Percentiles rank a stretch among this genome's conserved stretches.
Evolutionary conservation across 2,888 invertebrate genomes (phyloP).

Genomic region (Xestia sexstrigata): DNA sequence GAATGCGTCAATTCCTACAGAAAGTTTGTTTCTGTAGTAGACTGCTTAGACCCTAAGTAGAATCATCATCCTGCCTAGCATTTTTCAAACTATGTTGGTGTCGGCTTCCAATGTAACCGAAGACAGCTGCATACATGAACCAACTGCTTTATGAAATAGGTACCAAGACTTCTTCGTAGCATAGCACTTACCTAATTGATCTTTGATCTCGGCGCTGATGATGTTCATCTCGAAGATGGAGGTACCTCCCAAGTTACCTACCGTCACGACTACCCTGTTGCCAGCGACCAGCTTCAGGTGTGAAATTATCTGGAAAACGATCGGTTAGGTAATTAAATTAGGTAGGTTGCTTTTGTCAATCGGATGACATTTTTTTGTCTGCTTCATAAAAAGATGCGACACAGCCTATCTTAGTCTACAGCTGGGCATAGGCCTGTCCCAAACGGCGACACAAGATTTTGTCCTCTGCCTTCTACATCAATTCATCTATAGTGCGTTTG

Average conservation of each 20-base stretch:
- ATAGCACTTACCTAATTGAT: constrained; percentile 91
- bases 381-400: not conserved
- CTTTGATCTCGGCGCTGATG: constrained; percentile 92
- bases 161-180: not conserved
- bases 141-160: not conserved
- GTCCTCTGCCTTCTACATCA: not conserved
- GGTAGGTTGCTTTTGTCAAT: not conserved
- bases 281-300: constrained; percentile 80
- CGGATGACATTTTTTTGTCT: not conserved
- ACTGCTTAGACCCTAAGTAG: not conserved
- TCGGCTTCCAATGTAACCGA: not conserved
- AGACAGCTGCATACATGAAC: not conserved
- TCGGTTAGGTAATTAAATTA: not conserved
- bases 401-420: not conserved
- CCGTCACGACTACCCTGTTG: constrained; percentile 91
- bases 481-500: not conserved
- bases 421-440: not conserved
- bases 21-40: not conserved
- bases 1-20: not conserved
- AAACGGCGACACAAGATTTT: not conserved
- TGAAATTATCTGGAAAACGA: constrained; percentile 75
- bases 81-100: not conserved
- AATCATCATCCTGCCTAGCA: not conserved
- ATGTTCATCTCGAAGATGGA: constrained; percentile 94
- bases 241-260: constrained; percentile 95